A percentile compares a stretch with the other conserved stretches of the same genome.
These are phyloP conservation scores for Microtus richardsoni DNA, from an alignment of 2,113 vertebrate species.

Conservation along the genomic window DNA sequence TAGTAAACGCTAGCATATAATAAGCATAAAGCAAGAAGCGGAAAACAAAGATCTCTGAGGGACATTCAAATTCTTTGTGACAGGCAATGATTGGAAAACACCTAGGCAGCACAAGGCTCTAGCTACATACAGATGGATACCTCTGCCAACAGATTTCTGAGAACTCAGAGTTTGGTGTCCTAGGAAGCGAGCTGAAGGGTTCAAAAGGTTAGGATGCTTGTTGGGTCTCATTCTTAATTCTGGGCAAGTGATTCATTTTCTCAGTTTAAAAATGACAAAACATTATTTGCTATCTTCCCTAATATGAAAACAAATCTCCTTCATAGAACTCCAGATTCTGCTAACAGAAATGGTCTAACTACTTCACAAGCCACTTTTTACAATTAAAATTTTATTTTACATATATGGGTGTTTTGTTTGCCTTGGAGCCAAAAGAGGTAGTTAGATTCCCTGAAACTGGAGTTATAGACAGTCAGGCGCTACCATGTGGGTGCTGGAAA, in stretches of 20 bases:
- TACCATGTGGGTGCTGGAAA: background rate
- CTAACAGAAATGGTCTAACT: conserved; percentile 18
- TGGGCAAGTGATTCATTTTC: conserved; percentile 32
- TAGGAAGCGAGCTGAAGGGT: conserved; percentile 18
- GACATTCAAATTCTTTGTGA: conserved; percentile 45
- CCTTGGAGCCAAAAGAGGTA: background rate
- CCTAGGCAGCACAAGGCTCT: background rate
- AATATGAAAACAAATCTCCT: conserved; percentile 47
- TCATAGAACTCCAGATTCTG: conserved; percentile 48
- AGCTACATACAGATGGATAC: background rate
- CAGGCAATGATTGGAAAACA: conserved; percentile 14
- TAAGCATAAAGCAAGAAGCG: conserved; percentile 49
- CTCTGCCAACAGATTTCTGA: conserved; percentile 28
- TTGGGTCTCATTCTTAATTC: background rate
- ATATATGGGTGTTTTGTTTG: background rate
- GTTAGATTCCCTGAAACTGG: background rate
- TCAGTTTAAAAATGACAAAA: conserved; percentile 56
- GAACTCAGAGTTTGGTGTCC: background rate
- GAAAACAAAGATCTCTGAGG: conserved; percentile 35
- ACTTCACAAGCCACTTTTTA: background rate
- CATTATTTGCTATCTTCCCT: conserved; percentile 28
- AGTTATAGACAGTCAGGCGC: no score
- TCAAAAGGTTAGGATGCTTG: background rate
- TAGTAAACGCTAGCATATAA: background rate
- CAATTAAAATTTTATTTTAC: background rate